Evolutionary conservation across 2,888 invertebrate species (phyloP).

Genomic region (Archips crataeganus): DNA sequence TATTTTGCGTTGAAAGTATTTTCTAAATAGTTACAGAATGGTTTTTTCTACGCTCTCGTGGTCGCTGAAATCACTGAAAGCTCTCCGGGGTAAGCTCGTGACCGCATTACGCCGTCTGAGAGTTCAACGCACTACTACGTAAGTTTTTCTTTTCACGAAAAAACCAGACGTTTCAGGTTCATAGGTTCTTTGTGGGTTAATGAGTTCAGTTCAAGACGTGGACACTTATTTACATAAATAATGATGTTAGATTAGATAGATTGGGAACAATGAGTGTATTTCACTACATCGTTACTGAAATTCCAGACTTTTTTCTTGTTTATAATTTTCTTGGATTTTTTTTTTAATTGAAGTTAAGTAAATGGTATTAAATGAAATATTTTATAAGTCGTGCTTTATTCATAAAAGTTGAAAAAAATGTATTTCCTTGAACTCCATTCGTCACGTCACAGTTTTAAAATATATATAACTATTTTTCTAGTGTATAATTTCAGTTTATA

Average conservation of each 20-base stretch:
- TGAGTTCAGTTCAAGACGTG: conserved; percentile 21
- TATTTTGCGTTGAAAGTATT: too few species aligned
- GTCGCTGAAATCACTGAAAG: conserved; percentile 51
- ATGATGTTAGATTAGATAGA: neutral
- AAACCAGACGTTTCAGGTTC: conserved; percentile 17
- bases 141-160: conserved; percentile 28
- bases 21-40: neutral
- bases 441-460: too few species aligned
- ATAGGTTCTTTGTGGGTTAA: conserved; percentile 20
- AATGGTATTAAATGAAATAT: too few species aligned
- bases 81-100: conserved; percentile 47
- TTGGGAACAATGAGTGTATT: neutral
- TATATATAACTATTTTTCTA: too few species aligned
- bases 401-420: too few species aligned
- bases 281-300: neutral
- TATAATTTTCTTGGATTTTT: too few species aligned
- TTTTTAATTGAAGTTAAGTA: too few species aligned
- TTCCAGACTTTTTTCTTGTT: too few species aligned
- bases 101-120: conserved; percentile 55
- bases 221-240: conserved; percentile 13
- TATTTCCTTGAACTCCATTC: too few species aligned
- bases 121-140: conserved; percentile 62
- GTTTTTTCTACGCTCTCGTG: neutral
- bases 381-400: too few species aligned
- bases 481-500: too few species aligned